Evolutionary conservation across 2,888 invertebrate genomes (phyloP).

Genomic region (Orgyia antiqua): DNA sequence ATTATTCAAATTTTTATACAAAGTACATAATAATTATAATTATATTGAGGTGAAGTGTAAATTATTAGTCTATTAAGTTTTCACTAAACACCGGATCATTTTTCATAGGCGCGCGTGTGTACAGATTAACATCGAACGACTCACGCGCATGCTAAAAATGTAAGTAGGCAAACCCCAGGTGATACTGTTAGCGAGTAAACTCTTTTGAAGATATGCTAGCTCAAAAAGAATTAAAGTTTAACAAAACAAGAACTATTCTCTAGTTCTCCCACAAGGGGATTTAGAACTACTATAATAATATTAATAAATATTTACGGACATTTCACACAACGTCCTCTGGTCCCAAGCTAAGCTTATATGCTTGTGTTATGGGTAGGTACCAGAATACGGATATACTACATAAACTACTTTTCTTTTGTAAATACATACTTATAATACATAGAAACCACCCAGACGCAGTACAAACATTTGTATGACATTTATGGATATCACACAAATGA

Average conservation of each 20-base stretch:
- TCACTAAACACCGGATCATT: conserved; percentile 27
- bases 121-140: conserved; percentile 29
- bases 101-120: conserved; percentile 29
- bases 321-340: too few relatives aligned
- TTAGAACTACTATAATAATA: background rate
- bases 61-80: conserved; percentile 19
- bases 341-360: too few relatives aligned
- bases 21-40: background rate
- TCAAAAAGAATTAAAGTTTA: too few relatives aligned
- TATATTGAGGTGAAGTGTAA: background rate
- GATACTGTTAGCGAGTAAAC: conserved; percentile 10
- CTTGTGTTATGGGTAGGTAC: too few relatives aligned
- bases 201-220: background rate
- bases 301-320: too few relatives aligned
- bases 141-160: conserved; percentile 24
- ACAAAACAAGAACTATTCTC: too few relatives aligned
- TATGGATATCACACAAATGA: too few relatives aligned
- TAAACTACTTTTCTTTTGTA: too few relatives aligned
- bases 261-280: background rate
- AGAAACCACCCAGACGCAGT: too few relatives aligned
- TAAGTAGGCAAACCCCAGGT: conserved; percentile 16
- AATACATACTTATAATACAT: too few relatives aligned
- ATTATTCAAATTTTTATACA: background rate
- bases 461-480: too few relatives aligned
- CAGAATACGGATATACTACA: too few relatives aligned